phyloP scores from a whole-genome alignment of 2,797 vertebrate genomes.

The Atherinosoma microstoma region DNA sequence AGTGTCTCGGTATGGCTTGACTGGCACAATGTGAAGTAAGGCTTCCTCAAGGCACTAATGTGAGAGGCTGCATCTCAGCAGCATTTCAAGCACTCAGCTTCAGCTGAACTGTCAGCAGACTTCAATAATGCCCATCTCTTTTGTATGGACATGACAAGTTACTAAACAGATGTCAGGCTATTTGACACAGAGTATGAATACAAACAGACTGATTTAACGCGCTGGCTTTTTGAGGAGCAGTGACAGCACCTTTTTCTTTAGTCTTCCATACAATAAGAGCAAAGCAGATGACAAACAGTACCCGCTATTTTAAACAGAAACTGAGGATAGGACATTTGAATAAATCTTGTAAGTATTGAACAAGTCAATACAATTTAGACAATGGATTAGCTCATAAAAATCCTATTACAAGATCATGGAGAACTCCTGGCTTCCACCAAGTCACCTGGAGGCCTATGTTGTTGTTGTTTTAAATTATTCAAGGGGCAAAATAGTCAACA shows the following conservation, averaged over 20 bases:
- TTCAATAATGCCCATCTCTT: conserved; percentile 70
- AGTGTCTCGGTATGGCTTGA: conserved; percentile 57
- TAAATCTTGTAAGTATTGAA: too few species aligned
- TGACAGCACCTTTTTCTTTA: conserved; percentile 25
- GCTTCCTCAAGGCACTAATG: conserved; percentile 61
- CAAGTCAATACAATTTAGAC: too few species aligned
- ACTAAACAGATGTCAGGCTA: conserved; percentile 51
- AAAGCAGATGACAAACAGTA: neutral
- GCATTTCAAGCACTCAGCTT: conserved; percentile 62
- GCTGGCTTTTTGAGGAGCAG: conserved; percentile 14
- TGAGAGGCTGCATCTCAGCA: conserved; percentile 66
- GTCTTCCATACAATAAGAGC: conserved; percentile 6
- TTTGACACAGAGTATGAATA: conserved; percentile 41
- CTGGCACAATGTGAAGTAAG: conserved; percentile 68
- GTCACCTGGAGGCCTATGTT: too few species aligned
- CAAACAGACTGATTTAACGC: conserved; percentile 22
- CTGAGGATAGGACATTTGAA: neutral
- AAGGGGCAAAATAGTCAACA: too few species aligned
- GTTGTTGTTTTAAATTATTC: too few species aligned
- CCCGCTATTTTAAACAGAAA: conserved; percentile 14
- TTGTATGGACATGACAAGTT: conserved; percentile 62
- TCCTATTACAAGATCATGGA: too few species aligned
- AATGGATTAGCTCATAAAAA: too few species aligned
- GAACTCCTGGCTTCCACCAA: too few species aligned
- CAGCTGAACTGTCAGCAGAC: conserved; percentile 68